Conservation (phyloP, 1,140 invertebrate genomes). For the Drosophila ohnishii region DNA sequence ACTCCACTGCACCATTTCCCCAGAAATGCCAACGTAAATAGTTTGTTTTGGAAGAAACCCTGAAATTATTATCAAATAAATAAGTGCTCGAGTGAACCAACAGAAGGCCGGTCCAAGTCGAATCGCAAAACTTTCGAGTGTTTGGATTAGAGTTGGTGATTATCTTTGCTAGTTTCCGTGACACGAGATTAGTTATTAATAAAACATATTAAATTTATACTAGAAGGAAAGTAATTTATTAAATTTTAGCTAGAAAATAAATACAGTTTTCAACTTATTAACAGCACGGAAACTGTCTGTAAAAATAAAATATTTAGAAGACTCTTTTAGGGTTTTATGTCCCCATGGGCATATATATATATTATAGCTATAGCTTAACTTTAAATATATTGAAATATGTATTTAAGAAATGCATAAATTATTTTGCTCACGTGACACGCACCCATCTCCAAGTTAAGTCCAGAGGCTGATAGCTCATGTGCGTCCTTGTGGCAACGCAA, state of each 20-base stretch:
- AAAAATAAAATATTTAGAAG: neutral
- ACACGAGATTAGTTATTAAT: neutral
- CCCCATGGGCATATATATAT: neutral
- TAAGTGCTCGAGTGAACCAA: conserved; percentile 57
- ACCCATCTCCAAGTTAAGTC: neutral
- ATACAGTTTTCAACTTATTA: neutral
- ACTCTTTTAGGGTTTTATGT: too few species aligned
- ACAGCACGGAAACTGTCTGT: neutral
- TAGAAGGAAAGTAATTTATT: too few species aligned
- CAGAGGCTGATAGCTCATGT: conserved; percentile 41
- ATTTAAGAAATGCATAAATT: neutral
- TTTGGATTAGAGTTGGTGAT: conserved; percentile 22
- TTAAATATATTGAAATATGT: neutral
- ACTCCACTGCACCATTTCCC: neutral
- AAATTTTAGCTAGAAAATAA: neutral
- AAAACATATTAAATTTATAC: too few species aligned
- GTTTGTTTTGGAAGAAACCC: conserved; percentile 64
- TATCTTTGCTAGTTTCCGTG: neutral
- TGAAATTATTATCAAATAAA: conserved; percentile 78
- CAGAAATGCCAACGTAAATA: conserved; percentile 54
- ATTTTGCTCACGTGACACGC: neutral
- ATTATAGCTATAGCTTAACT: neutral
- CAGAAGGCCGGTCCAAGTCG: conserved; percentile 28
- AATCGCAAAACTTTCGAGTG: conserved; percentile 34
- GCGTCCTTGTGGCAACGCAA: conserved; percentile 50